Percentiles rank a stretch among this genome's conserved stretches.
These are phyloP conservation scores for Furcifer pardalis DNA, from an alignment of 2,797 vertebrate species.

Conservation along the genomic window DNA sequence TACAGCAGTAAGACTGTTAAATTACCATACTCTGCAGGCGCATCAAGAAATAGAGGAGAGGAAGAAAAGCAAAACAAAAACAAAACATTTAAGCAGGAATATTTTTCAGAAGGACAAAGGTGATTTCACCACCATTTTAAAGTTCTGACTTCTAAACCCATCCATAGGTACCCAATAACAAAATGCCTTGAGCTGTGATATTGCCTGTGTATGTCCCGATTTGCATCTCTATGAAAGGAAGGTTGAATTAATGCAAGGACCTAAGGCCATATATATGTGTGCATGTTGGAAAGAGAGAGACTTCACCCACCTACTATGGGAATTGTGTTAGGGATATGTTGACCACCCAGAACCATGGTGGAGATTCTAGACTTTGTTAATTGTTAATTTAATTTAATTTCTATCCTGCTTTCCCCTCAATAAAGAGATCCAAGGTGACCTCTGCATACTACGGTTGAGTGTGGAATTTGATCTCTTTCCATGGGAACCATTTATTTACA, in stretches of 20 bases:
- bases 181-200: background rate
- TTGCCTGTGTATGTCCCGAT: too few species aligned
- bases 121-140: constrained; percentile 58
- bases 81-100: constrained; percentile 40
- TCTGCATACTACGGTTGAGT: background rate
- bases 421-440: too few species aligned
- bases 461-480: background rate
- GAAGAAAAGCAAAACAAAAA: constrained; percentile 64
- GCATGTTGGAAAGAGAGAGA: background rate
- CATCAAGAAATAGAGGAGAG: constrained; percentile 72
- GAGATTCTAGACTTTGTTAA: too few species aligned
- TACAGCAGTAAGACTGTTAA: constrained; percentile 69
- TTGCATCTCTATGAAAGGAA: background rate
- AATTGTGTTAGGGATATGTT: background rate
- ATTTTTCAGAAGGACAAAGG: constrained; percentile 39
- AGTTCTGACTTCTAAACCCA: constrained; percentile 43
- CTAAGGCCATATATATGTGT: background rate
- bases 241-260: background rate
- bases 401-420: too few species aligned
- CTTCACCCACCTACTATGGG: too few species aligned
- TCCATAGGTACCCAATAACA: too few species aligned
- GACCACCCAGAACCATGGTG: too few species aligned
- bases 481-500: background rate
- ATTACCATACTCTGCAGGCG: constrained; percentile 66
- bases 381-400: too few species aligned